A percentile compares a stretch with the other conserved stretches of the same genome.
Conservation (phyloP, 2,888 invertebrate genomes). For the Lasiommata megera region DNA sequence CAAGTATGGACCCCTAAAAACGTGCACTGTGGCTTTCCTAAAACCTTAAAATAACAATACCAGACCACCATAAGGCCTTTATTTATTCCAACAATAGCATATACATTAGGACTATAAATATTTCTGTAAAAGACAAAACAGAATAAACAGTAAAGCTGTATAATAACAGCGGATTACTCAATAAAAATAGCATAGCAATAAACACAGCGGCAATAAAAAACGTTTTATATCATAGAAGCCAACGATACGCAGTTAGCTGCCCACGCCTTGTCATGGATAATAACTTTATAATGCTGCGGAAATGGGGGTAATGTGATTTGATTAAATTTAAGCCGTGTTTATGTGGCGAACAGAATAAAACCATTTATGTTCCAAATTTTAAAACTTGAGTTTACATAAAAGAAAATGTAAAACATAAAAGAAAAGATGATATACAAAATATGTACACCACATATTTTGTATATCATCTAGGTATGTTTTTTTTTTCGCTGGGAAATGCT, state of each 20-base stretch:
- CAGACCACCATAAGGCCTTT: no score
- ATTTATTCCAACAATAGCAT: no score
- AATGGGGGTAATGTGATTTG: conserved; percentile 11
- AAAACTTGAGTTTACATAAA: no score
- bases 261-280: conserved; percentile 7
- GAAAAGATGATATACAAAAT: no score
- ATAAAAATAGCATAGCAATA: conserved; percentile 16
- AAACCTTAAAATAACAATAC: no score
- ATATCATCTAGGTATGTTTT: no score
- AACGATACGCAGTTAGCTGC: conserved; percentile 3
- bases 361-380: no score
- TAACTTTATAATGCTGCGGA: conserved; percentile 12
- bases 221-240: conserved; percentile 15
- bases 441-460: no score
- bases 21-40: no score
- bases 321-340: conserved; percentile 1
- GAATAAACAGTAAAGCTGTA: conserved; percentile 4
- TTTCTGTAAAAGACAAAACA: conserved; percentile 1
- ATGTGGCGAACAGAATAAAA: background rate
- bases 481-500: no score
- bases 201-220: conserved; percentile 12
- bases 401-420: no score
- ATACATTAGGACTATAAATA: background rate
- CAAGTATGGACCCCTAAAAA: no score
- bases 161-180: conserved; percentile 14